phyloP scores from a whole-genome alignment of 1,140 invertebrate species.

The Drosophila pallidifrons region DNA sequence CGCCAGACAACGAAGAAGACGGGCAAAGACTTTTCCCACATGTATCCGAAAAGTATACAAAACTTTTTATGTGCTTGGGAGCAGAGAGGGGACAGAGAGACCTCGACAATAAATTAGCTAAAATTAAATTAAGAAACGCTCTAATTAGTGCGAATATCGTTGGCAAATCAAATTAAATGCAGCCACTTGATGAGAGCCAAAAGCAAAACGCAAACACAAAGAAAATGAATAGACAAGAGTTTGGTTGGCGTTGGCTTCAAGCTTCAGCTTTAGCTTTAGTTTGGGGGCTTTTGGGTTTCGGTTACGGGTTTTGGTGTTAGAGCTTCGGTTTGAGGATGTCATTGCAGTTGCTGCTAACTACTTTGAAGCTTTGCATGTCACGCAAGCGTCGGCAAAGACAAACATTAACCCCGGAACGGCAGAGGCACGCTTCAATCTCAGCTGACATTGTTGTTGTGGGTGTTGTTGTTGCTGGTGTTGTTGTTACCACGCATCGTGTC shows the following conservation, averaged over 20 bases:
- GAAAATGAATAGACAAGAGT: constrained; percentile 24
- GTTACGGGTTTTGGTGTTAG: not conserved
- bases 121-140: constrained; percentile 69
- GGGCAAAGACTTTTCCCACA: constrained; percentile 13
- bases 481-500: constrained; percentile 67
- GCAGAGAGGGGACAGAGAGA: not conserved
- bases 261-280: not conserved
- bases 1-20: constrained; percentile 1
- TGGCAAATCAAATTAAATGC: constrained; percentile 76
- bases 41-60: not conserved
- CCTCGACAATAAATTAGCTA: constrained; percentile 57
- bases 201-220: constrained; percentile 1
- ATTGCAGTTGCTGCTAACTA: constrained; percentile 40
- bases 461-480: constrained; percentile 44
- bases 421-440: constrained; percentile 69
- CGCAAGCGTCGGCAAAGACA: constrained; percentile 44
- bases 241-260: constrained; percentile 5
- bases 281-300: not conserved
- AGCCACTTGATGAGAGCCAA: constrained; percentile 49
- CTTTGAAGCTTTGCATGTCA: constrained; percentile 48
- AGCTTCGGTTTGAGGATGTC: not conserved
- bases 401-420: constrained; percentile 68
- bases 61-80: not conserved
- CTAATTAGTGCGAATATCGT: constrained; percentile 70
- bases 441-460: constrained; percentile 38